phyloP scores from a whole-genome alignment of 1,140 invertebrate genomes.

The Chrysoperla carnea region DNA sequence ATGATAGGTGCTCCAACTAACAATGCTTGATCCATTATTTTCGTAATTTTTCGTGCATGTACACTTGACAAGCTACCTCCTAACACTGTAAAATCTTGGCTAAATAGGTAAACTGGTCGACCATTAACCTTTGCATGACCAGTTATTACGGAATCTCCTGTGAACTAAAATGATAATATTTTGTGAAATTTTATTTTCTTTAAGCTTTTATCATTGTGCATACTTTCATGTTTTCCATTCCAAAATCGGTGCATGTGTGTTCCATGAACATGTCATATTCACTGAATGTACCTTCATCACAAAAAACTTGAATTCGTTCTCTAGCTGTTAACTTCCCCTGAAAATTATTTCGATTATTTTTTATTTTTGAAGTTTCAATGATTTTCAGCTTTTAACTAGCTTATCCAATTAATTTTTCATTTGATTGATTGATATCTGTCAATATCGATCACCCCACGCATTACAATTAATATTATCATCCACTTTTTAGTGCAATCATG shows the following conservation, averaged over 20 bases:
- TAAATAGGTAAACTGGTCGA: slow-evolving; percentile 45
- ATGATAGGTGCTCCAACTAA: slow-evolving; percentile 50
- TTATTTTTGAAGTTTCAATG: background rate
- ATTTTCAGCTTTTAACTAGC: background rate
- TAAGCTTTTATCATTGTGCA: background rate
- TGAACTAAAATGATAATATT: slow-evolving; percentile 26
- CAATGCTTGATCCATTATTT: slow-evolving; percentile 56
- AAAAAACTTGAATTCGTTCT: slow-evolving; percentile 41
- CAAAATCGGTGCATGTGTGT: slow-evolving; percentile 53
- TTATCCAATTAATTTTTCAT: no score
- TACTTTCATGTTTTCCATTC: slow-evolving; percentile 52
- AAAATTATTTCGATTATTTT: slow-evolving; percentile 6
- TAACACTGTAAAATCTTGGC: slow-evolving; percentile 60
- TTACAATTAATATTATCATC: no score
- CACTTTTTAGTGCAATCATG: no score
- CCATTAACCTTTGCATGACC: slow-evolving; percentile 52
- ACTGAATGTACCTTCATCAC: slow-evolving; percentile 40
- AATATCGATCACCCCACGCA: no score
- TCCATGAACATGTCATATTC: slow-evolving; percentile 57
- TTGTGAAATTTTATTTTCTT: no score
- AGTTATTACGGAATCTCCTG: slow-evolving; percentile 55
- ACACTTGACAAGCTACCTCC: slow-evolving; percentile 49
- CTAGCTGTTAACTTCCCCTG: slow-evolving; percentile 56
- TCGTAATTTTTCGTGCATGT: slow-evolving; percentile 55
- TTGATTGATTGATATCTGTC: no score